phyloP scores from a whole-genome alignment of 2,113 vertebrate genomes.

The Gnathonemus longibarbis region DNA sequence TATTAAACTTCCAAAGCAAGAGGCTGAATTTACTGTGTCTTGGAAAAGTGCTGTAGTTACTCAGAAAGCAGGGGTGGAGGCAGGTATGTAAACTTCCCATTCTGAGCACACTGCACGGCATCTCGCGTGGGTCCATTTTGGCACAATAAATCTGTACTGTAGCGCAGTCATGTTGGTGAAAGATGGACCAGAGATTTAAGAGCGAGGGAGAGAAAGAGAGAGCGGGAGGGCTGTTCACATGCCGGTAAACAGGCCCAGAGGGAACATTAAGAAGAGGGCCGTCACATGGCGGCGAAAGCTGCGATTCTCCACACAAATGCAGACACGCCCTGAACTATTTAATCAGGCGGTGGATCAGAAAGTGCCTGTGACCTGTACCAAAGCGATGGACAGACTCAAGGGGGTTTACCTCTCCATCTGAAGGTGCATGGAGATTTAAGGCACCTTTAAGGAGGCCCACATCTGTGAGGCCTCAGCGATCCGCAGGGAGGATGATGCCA shows the following conservation, averaged over 20 bases:
- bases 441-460: not conserved
- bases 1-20: not conserved
- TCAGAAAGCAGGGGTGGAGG: not conserved
- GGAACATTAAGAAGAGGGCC: constrained; percentile 15
- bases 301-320: not conserved
- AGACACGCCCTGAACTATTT: not conserved
- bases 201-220: not conserved
- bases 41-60: not conserved
- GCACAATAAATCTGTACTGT: not conserved
- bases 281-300: not conserved
- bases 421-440: not conserved
- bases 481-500: not conserved
- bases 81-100: not conserved
- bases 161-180: not conserved
- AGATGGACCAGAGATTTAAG: constrained; percentile 24
- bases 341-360: not conserved
- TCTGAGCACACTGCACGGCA: not conserved
- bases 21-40: not conserved
- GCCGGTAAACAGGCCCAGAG: constrained; percentile 25
- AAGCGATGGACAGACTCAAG: not conserved
- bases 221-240: not conserved
- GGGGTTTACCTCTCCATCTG: not conserved
- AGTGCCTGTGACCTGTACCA: not conserved
- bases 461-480: not conserved
- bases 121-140: not conserved